Evolutionary conservation across 2,113 vertebrate species (phyloP), one percentile per base, ranked within the genome.

Genomic region (Anser brachyrhynchus): DNA sequence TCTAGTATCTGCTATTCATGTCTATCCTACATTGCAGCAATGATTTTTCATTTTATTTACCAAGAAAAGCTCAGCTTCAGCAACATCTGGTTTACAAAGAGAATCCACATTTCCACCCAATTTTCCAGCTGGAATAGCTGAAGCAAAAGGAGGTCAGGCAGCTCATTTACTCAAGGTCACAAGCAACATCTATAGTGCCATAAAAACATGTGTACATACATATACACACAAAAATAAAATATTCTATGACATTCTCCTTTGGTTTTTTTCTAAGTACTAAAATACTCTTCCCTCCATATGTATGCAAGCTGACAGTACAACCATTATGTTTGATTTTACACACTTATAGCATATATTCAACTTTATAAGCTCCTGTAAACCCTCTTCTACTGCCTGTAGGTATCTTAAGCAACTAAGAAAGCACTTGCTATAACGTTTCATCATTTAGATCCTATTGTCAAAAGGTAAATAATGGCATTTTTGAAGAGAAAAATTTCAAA

Each of bases 71-170:
- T 89, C 93, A 71, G 62, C 29, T 78, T 75, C 91, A 75, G 93
- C 22, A 90, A 67, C 59, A 87, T 89, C 71, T 97, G 54, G 71
- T 84, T 94, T 93, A 82, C 22, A 78, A 66, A 65, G 35, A 89
- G 67, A 86, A 83, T 86, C 11, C 35, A 37, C 7, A 74, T 52
- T 94, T 94, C 61, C 71, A 77, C 49, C 66, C 12, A 73, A 37
- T 87, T 95, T 96, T 77, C 67, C 87, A 85, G 55, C 64, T 75
- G 67, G 71, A 93, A 80, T 76, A 82, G 86, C 44, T 84, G 82
- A 90, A 96, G 83, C 57, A 93, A 89, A 95, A 95, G 69, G 84
- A 96, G 65, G 86, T 80, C 91, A 67, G 61, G 72, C 57, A 83
- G 79, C 52, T 69, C 43, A 21, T 71, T 86, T 79, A 59, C 35